A percentile compares a stretch with the other conserved stretches of the same genome.
Conservation (phyloP, 2,888 invertebrate species). For the Drosophila prolongata region DNA sequence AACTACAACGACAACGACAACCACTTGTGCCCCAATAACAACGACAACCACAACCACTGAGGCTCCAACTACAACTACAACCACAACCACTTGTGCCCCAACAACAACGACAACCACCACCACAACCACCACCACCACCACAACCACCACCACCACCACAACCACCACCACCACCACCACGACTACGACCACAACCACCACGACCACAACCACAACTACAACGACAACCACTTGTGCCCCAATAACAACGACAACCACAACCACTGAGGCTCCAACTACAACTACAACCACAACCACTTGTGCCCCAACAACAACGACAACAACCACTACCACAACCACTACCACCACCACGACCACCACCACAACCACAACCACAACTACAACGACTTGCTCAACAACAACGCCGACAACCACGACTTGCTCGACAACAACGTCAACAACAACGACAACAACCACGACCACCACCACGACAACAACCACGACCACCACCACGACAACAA, state of each 20-base stretch:
- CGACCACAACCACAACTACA: neutral
- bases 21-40: too few relatives aligned
- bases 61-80: neutral
- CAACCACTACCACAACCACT: neutral
- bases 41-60: neutral
- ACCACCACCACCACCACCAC: neutral
- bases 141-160: neutral
- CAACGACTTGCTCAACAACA: slow-evolving; percentile 1
- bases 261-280: neutral
- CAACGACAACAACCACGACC: neutral
- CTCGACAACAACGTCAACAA: too few relatives aligned
- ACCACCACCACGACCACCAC: neutral
- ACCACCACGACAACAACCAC: neutral
- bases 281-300: neutral
- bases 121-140: neutral
- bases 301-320: neutral
- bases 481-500: neutral
- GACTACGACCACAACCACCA: neutral
- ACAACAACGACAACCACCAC: too few relatives aligned
- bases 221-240: neutral
- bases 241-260: neutral
- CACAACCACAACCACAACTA: neutral
- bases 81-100: neutral
- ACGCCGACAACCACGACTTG: neutral
- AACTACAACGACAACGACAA: too few relatives aligned